These are phyloP conservation scores for Megatriorchis doriae DNA, from an alignment of 2,113 vertebrate genomes.

Conservation along the genomic window DNA sequence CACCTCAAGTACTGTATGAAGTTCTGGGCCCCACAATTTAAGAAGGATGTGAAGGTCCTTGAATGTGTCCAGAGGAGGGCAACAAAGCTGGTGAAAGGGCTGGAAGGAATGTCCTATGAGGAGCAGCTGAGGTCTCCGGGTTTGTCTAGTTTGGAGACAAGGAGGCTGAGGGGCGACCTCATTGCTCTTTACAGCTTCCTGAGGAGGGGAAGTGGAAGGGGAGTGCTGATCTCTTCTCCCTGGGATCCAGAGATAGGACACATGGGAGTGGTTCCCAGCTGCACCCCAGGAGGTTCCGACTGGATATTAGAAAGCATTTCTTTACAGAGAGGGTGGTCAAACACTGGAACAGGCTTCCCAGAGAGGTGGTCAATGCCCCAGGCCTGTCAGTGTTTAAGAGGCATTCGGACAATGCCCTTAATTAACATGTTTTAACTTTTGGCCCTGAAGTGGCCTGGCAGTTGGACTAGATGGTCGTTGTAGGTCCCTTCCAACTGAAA, in stretches of 20 bases:
- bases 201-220: fast-evolving
- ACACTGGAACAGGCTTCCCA: neutral
- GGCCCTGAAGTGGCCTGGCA: neutral
- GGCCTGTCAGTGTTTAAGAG: neutral
- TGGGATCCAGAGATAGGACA: neutral
- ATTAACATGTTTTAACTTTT: neutral
- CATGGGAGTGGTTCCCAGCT: neutral
- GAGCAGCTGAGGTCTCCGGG: fast-evolving
- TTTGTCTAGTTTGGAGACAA: neutral
- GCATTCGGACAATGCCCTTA: neutral
- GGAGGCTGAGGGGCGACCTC: neutral
- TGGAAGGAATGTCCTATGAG: fast-evolving
- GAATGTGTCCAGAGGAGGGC: fast-evolving
- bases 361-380: neutral
- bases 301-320: neutral
- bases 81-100: neutral
- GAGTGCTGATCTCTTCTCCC: neutral
- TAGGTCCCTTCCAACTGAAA: neutral
- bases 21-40: neutral
- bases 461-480: fast-evolving
- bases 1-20: neutral
- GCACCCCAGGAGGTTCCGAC: fast-evolving
- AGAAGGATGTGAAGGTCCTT: neutral
- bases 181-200: neutral
- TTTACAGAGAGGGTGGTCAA: fast-evolving